phyloP scores from a whole-genome alignment of 2,113 vertebrate species.

The Nesogale talazaci region DNA sequence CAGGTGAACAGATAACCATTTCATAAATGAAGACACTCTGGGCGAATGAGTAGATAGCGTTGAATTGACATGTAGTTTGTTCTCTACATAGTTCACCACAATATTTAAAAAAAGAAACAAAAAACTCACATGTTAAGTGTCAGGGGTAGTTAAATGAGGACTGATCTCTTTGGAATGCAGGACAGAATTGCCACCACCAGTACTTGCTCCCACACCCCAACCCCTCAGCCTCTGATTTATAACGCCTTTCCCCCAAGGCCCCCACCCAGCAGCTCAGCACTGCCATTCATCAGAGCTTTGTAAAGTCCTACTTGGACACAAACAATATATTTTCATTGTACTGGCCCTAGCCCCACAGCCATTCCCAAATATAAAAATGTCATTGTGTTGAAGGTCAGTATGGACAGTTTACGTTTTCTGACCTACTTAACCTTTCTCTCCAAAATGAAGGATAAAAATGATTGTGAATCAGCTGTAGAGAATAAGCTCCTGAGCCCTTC shows the following conservation, averaged over 20 bases:
- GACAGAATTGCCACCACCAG: not conserved
- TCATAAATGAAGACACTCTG: not conserved
- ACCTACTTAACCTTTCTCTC: constrained; percentile 56
- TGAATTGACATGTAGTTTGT: not conserved
- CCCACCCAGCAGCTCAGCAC: not conserved
- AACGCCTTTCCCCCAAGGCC: not conserved
- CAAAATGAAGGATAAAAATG: constrained; percentile 61
- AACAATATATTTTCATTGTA: constrained; percentile 5
- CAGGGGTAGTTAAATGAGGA: not conserved
- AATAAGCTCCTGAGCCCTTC: constrained; percentile 62
- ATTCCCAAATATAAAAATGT: constrained; percentile 51
- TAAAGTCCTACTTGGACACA: not conserved
- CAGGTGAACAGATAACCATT: not conserved
- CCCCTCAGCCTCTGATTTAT: not conserved
- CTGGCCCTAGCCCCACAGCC: not conserved
- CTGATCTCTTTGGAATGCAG: not conserved
- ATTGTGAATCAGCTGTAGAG: constrained; percentile 43
- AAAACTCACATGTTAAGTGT: not conserved
- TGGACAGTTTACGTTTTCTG: not conserved
- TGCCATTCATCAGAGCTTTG: not conserved
- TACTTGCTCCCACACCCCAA: not conserved
- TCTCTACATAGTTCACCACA: not conserved
- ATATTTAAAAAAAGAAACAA: not conserved
- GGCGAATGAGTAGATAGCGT: not conserved
- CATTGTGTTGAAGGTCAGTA: constrained; percentile 32